Percentiles rank a stretch among this genome's conserved stretches.
phyloP scores from a whole-genome alignment of 1,140 invertebrate species.

The Notospermus geniculatus region DNA sequence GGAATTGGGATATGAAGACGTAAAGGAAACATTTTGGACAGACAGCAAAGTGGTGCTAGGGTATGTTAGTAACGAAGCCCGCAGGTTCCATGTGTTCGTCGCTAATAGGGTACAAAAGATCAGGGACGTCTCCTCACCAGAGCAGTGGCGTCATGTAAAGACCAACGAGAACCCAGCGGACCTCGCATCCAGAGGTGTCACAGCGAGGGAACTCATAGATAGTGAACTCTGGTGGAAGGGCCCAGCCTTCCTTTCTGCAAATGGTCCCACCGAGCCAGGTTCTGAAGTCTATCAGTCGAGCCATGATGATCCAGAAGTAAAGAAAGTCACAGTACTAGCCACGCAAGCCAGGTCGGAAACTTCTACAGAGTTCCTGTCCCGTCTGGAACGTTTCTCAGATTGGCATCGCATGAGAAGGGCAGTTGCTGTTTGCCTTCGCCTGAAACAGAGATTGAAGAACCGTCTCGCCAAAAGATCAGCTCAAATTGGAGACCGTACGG shows the following conservation, averaged over 20 bases:
- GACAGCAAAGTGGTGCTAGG: slow-evolving; percentile 24
- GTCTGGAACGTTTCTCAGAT: slow-evolving; percentile 16
- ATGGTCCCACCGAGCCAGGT: too few relatives aligned
- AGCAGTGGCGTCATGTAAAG: slow-evolving; percentile 24
- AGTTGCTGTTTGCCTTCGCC: neutral
- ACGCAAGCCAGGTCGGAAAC: neutral
- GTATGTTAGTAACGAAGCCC: slow-evolving; percentile 23
- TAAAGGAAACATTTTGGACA: too few relatives aligned
- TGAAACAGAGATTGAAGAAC: neutral
- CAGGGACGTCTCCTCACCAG: slow-evolving; percentile 8
- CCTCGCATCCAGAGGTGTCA: slow-evolving; percentile 21
- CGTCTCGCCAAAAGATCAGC: too few relatives aligned
- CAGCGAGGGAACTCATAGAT: slow-evolving; percentile 12
- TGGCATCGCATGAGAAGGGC: slow-evolving; percentile 12
- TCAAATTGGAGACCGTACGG: too few relatives aligned
- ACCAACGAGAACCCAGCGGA: slow-evolving; percentile 24
- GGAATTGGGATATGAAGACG: slow-evolving; percentile 11
- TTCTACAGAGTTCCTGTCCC: neutral
- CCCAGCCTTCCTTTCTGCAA: slow-evolving; percentile 21
- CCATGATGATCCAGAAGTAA: slow-evolving; percentile 10
- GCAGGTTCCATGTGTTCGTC: slow-evolving; percentile 27
- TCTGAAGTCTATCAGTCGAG: too few relatives aligned
- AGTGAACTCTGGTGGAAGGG: slow-evolving; percentile 22
- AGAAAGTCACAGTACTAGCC: neutral
- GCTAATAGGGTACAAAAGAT: slow-evolving; percentile 25